phyloP scores from a whole-genome alignment of 92 coral and sea anemone genomes.

The Epizoanthus ramosus region DNA sequence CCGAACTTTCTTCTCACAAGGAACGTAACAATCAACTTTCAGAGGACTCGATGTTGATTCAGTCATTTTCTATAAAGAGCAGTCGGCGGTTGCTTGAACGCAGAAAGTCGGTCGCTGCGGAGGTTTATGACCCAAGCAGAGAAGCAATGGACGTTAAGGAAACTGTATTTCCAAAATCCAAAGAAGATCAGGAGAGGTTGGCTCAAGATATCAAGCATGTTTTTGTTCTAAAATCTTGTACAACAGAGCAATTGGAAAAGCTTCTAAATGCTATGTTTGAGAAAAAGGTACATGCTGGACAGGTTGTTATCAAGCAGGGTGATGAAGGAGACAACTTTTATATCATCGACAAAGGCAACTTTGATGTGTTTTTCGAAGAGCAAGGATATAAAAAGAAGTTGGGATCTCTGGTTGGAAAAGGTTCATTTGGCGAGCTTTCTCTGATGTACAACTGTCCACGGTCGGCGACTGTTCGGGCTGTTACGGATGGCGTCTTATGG shows the following conservation, averaged over 20 bases:
- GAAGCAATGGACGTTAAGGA: constrained; percentile 4
- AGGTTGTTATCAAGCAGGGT: constrained; percentile 52
- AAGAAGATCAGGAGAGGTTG: constrained; percentile 53
- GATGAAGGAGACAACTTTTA: constrained; percentile 67
- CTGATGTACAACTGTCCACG: constrained; percentile 69
- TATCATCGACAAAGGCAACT: constrained; percentile 59
- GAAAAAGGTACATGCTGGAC: constrained; percentile 46
- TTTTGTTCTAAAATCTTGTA: constrained; percentile 62
- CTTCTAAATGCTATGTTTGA: constrained; percentile 63
- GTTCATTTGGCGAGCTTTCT: constrained; percentile 64
- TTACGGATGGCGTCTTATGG: constrained; percentile 54
- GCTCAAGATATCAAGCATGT: constrained; percentile 44
- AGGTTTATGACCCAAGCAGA: constrained; percentile 38
- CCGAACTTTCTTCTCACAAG: not conserved
- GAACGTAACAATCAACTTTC: constrained; percentile 1
- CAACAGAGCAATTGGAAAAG: constrained; percentile 50
- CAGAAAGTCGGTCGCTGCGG: constrained; percentile 60
- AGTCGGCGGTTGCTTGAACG: constrained; percentile 42
- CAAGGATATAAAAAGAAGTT: constrained; percentile 38
- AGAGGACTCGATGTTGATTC: constrained; percentile 27
- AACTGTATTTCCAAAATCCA: constrained; percentile 41
- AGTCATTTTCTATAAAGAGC: constrained; percentile 2
- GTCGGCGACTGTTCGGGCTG: constrained; percentile 55
- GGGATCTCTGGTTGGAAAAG: constrained; percentile 49
- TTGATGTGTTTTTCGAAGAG: constrained; percentile 50